Conservation (phyloP, 2,113 vertebrate genomes). For the Scartelaos histophorus region DNA sequence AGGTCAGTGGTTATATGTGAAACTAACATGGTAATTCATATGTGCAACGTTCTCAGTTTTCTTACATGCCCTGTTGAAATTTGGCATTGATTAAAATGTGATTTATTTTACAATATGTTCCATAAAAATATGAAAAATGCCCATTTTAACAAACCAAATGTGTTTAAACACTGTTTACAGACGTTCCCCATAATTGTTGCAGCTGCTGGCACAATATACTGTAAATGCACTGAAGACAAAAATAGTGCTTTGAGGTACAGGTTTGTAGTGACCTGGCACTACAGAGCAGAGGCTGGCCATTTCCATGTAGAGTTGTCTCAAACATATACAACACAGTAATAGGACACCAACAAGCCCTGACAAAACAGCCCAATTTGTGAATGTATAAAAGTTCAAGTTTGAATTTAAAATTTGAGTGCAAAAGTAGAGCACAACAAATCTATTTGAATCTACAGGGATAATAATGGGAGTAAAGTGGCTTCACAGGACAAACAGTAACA, state of each 20-base stretch:
- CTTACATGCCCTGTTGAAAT: constrained; percentile 17
- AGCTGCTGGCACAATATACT: constrained; percentile 57
- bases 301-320: constrained; percentile 23
- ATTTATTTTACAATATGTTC: constrained; percentile 62
- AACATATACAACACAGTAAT: constrained; percentile 3
- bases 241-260: constrained; percentile 59
- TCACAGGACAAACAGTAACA: constrained; percentile 1
- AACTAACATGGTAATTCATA: neutral
- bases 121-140: constrained; percentile 68
- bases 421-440: constrained; percentile 27
- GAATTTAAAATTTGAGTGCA: constrained; percentile 1
- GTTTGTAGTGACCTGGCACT: constrained; percentile 62
- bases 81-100: constrained; percentile 27
- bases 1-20: neutral
- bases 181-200: constrained; percentile 55
- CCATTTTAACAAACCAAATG: constrained; percentile 54
- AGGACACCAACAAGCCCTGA: constrained; percentile 31
- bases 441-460: constrained; percentile 34
- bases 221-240: constrained; percentile 51
- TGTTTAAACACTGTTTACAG: constrained; percentile 64
- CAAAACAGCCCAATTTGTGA: neutral
- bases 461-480: constrained; percentile 31
- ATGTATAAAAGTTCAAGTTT: neutral
- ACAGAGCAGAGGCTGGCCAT: constrained; percentile 42
- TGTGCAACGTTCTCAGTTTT: neutral